Evolutionary conservation across 35 echinoderm and acorn worm genomes (phyloP).

Genomic region (Patiria miniata): DNA sequence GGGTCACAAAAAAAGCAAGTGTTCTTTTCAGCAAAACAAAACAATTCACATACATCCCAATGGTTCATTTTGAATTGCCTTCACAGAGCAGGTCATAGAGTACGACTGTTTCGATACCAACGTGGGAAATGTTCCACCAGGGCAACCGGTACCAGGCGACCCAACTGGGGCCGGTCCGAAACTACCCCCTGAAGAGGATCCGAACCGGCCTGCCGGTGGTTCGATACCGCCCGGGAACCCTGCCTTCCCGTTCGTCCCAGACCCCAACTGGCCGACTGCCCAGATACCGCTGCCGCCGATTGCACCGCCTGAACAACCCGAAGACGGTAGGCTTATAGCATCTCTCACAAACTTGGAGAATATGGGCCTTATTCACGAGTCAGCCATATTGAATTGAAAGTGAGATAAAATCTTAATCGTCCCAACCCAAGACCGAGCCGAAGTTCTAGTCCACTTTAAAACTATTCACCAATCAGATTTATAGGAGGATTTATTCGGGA

Average conservation of each 20-base stretch:
- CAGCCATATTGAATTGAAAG: too few species aligned
- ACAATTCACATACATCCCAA: too few species aligned
- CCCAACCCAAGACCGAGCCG: too few species aligned
- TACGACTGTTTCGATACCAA: slow-evolving; percentile 12
- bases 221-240: background rate
- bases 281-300: background rate
- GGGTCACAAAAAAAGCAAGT: too few species aligned
- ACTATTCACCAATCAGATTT: background rate
- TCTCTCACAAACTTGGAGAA: too few species aligned
- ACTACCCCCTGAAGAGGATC: background rate
- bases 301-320: background rate
- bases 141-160: background rate
- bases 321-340: background rate
- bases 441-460: too few species aligned
- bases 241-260: background rate
- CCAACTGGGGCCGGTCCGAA: background rate
- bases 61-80: background rate
- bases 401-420: too few species aligned
- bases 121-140: background rate
- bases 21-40: too few species aligned
- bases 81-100: background rate
- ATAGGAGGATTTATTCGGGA: background rate
- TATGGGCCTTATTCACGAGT: too few species aligned
- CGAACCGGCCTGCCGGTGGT: background rate
- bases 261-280: background rate